A percentile compares a stretch with the other conserved stretches of the same genome.
Conservation (phyloP, 2,113 vertebrate genomes). For the Eudyptes chrysolophus region DNA sequence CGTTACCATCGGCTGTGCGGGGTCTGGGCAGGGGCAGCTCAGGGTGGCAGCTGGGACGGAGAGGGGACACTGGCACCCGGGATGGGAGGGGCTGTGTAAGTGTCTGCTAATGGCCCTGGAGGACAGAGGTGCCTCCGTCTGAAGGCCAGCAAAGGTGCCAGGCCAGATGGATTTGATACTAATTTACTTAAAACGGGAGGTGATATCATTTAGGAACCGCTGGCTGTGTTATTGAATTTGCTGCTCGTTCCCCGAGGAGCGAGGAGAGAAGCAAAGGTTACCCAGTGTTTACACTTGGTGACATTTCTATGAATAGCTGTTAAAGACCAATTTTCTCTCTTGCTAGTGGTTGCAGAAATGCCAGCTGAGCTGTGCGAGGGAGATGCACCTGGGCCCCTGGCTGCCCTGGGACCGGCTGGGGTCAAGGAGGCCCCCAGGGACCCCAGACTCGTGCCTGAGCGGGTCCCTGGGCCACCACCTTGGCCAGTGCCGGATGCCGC, state of each 20-base stretch:
- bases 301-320: conserved; percentile 37
- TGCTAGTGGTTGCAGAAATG: neutral
- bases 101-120: neutral
- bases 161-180: neutral
- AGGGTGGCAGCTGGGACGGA: neutral
- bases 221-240: conserved; percentile 9
- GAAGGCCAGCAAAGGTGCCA: neutral
- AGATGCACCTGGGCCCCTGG: neutral
- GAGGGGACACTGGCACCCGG: rapidly evolving
- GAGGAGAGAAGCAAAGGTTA: neutral
- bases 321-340: conserved; percentile 21
- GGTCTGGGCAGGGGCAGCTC: neutral
- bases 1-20: rapidly evolving
- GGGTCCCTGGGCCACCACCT: neutral
- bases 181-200: neutral
- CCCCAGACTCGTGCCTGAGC: rapidly evolving
- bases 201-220: neutral
- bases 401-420: rapidly evolving
- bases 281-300: conserved; percentile 42
- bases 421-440: neutral
- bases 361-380: neutral
- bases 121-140: neutral
- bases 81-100: neutral
- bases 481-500: rapidly evolving
- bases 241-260: neutral